A percentile compares a stretch with the other conserved stretches of the same genome.
phyloP scores from a whole-genome alignment of 2,888 invertebrate genomes.

The Mimas tiliae region DNA sequence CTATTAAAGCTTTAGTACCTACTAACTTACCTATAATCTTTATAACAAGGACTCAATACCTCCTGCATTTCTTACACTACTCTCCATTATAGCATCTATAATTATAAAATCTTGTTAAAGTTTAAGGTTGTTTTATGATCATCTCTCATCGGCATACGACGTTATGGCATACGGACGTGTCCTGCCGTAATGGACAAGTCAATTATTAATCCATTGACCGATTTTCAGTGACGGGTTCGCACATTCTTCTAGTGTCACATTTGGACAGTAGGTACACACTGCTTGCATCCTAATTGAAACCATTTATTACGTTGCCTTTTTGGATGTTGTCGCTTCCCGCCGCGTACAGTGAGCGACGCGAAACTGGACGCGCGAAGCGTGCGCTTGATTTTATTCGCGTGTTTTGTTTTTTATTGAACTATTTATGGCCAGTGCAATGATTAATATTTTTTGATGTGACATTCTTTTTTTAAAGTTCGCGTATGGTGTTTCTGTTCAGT shows the following conservation, averaged over 20 bases:
- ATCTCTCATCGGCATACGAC: not conserved
- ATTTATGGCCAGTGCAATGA: slow-evolving; percentile 43
- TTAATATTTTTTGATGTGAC: slow-evolving; percentile 37
- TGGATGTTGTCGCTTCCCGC: slow-evolving; percentile 54
- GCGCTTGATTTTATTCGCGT: slow-evolving; percentile 50
- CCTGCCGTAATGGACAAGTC: slow-evolving; percentile 47
- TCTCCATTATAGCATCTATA: not conserved
- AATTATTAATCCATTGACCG: slow-evolving; percentile 74
- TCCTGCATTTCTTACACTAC: not conserved
- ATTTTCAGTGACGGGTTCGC: slow-evolving; percentile 49
- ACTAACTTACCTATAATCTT: not conserved
- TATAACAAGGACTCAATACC: not conserved
- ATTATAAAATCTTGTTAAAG: slow-evolving; percentile 1
- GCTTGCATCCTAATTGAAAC: slow-evolving; percentile 63
- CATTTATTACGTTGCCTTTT: slow-evolving; percentile 60
- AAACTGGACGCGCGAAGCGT: slow-evolving; percentile 55
- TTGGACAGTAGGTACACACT: slow-evolving; percentile 60
- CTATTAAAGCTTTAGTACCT: too few relatives aligned
- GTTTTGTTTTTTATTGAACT: slow-evolving; percentile 30
- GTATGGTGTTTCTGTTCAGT: not conserved
- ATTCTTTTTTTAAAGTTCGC: not conserved
- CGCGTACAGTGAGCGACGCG: slow-evolving; percentile 48
- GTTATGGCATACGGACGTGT: slow-evolving; percentile 1
- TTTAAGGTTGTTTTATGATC: slow-evolving; percentile 4
- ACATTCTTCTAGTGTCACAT: slow-evolving; percentile 53